These are phyloP conservation scores for Eucriotettix oculatus DNA, from an alignment of 2,888 invertebrate genomes.

Conservation along the genomic window DNA sequence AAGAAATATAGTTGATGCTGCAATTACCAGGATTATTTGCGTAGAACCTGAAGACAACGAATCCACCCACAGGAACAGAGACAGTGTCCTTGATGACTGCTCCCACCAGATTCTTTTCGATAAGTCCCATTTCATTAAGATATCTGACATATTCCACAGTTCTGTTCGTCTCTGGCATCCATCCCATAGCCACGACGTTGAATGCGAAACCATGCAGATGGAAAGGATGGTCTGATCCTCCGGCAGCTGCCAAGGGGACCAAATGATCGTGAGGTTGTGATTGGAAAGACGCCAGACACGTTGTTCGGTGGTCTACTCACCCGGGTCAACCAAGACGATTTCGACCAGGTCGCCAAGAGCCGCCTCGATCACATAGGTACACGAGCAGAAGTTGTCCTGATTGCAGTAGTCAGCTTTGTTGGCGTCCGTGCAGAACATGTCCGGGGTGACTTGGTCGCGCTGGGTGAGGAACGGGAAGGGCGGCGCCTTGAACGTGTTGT, in stretches of 20 bases:
- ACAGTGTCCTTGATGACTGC: conserved; percentile 30
- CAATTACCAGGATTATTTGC: conserved; percentile 28
- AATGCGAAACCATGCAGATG: conserved; percentile 27
- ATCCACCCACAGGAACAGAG: conserved; percentile 30
- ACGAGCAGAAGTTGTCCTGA: not conserved
- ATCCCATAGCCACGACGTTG: conserved; percentile 22
- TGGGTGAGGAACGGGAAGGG: not conserved
- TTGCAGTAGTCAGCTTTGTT: not conserved
- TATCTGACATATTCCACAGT: conserved; percentile 21
- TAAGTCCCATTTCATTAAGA: conserved; percentile 21
- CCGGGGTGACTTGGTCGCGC: not conserved
- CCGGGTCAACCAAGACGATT: not conserved
- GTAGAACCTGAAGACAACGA: conserved; percentile 26
- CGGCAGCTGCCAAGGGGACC: not conserved
- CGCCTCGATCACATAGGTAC: not conserved
- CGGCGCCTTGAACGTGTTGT: not conserved
- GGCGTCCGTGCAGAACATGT: not conserved
- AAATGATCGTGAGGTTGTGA: not conserved
- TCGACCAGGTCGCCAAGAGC: not conserved
- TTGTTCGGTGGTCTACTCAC: not conserved
- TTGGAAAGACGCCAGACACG: too few species aligned
- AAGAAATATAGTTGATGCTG: not conserved
- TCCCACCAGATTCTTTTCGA: conserved; percentile 20
- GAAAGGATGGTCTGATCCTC: conserved; percentile 22
- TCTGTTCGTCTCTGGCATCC: conserved; percentile 17